These are phyloP conservation scores for Epinephelus cyanopodus DNA, from an alignment of 2,113 vertebrate genomes.

Conservation along the genomic window DNA sequence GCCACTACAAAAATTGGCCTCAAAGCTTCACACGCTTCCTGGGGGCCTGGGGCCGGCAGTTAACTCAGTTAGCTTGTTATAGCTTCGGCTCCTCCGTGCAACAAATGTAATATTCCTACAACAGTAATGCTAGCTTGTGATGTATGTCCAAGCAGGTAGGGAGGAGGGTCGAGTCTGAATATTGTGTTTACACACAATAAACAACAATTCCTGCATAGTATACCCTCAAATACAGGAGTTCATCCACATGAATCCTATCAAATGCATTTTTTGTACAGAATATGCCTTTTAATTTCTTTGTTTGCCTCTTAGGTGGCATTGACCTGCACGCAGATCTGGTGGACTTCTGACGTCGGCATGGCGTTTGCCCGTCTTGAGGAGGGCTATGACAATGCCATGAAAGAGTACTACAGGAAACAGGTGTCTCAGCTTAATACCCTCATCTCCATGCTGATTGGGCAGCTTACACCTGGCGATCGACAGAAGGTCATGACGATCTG, in stretches of 20 bases:
- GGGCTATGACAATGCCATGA: slow-evolving; percentile 93
- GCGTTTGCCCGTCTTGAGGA: slow-evolving; percentile 93
- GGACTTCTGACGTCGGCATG: slow-evolving; percentile 93
- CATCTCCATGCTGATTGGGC: slow-evolving; percentile 92
- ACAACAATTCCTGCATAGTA: too few species aligned
- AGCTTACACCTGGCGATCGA: slow-evolving; percentile 91
- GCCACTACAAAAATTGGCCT: too few species aligned
- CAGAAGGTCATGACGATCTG: slow-evolving; percentile 99
- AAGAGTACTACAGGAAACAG: slow-evolving; percentile 95
- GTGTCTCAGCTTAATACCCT: slow-evolving; percentile 94
- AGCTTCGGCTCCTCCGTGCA: too few species aligned
- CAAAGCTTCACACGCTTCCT: too few species aligned
- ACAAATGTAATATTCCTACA: too few species aligned
- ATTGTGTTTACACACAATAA: too few species aligned
- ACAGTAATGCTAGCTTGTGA: too few species aligned
- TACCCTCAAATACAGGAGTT: too few species aligned
- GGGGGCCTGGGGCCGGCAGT: too few species aligned
- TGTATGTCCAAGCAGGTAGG: too few species aligned
- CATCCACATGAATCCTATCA: background rate
- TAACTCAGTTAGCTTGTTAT: too few species aligned
- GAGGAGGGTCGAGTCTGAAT: too few species aligned
- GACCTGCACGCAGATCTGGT: slow-evolving; percentile 97
- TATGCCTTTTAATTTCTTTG: background rate
- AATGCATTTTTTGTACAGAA: background rate
- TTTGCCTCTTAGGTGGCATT: slow-evolving; percentile 88